phyloP scores from a whole-genome alignment of 1,140 invertebrate species.

The Bombus polaris region DNA sequence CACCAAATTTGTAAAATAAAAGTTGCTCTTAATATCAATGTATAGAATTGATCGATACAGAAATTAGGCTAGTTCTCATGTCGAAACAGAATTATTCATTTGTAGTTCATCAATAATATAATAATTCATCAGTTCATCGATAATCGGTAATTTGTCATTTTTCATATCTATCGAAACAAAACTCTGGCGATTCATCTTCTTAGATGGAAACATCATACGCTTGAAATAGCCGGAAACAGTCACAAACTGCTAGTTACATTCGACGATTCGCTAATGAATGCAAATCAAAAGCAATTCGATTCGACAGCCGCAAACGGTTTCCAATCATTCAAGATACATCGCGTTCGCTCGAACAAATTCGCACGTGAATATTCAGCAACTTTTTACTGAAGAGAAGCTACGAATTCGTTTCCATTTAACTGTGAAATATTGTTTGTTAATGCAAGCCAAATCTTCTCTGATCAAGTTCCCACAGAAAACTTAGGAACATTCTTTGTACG shows the following conservation, averaged over 20 bases:
- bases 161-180: neutral
- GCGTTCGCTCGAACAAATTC: neutral
- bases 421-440: neutral
- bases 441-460: neutral
- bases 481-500: too few relatives aligned
- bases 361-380: slow-evolving; percentile 9
- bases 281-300: neutral
- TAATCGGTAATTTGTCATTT: neutral
- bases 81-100: too few relatives aligned
- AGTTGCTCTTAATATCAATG: too few relatives aligned
- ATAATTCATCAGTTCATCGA: too few relatives aligned
- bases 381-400: neutral
- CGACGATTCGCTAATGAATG: slow-evolving; percentile 1
- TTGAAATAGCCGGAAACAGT: neutral
- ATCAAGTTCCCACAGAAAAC: neutral
- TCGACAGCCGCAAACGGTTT: neutral
- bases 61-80: too few relatives aligned
- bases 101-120: too few relatives aligned
- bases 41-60: too few relatives aligned
- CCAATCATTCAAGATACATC: neutral
- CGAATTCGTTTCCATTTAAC: neutral
- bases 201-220: neutral
- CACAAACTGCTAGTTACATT: neutral
- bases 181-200: neutral
- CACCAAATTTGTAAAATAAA: too few relatives aligned